Percentiles rank a stretch among this genome's conserved stretches.
These are phyloP conservation scores for Corythornis cristatus DNA, from an alignment of 2,113 vertebrate genomes.

Conservation along the genomic window DNA sequence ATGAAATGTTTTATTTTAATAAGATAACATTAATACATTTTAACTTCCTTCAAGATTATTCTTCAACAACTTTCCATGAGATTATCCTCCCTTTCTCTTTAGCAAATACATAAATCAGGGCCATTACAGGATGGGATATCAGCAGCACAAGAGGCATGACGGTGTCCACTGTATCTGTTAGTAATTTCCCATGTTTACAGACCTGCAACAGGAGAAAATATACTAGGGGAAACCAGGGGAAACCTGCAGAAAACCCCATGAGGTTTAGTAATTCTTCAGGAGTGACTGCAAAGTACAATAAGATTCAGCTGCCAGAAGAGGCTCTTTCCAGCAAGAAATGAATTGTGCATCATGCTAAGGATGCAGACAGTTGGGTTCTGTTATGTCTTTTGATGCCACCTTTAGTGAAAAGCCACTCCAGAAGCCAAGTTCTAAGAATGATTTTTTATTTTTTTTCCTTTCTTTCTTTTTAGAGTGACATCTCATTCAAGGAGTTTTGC, in stretches of 20 bases:
- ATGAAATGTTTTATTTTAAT: conserved; percentile 4
- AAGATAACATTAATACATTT: conserved; percentile 10
- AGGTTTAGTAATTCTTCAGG: neutral
- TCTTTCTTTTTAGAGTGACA: neutral
- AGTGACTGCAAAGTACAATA: neutral
- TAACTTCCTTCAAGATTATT: neutral
- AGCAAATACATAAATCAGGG: neutral
- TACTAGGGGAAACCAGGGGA: neutral
- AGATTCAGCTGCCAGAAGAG: neutral
- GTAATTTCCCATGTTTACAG: neutral
- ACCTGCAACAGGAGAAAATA: neutral
- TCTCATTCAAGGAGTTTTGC: neutral
- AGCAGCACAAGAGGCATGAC: neutral
- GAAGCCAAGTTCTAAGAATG: neutral
- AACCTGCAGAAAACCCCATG: neutral
- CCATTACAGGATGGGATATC: neutral
- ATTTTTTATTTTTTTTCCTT: neutral
- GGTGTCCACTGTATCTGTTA: neutral
- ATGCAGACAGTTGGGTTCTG: neutral
- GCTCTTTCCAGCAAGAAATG: neutral
- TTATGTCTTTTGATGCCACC: neutral
- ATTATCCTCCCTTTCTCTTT: neutral
- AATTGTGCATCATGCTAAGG: neutral
- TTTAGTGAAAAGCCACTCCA: neutral
- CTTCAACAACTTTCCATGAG: neutral